These are phyloP conservation scores for Odontothrips loti DNA, from an alignment of 2,888 invertebrate genomes.

Conservation along the genomic window DNA sequence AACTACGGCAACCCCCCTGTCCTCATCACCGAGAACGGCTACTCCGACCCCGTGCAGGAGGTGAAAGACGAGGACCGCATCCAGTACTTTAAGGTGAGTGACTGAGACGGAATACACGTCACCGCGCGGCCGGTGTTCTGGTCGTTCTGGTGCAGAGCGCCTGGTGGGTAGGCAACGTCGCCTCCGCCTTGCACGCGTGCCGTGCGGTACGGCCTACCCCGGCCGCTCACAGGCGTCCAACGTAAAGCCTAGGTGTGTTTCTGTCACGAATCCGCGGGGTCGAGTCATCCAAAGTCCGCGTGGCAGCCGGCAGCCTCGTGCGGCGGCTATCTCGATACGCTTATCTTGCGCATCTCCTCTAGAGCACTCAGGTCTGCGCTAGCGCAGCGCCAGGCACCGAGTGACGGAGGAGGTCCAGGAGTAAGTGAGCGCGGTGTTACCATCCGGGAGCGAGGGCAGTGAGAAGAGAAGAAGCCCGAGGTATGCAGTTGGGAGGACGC, in stretches of 20 bases:
- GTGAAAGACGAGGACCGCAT: constrained; percentile 34
- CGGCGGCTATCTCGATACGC: not conserved
- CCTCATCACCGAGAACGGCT: constrained; percentile 50
- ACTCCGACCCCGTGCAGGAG: constrained; percentile 32
- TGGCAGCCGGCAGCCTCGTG: not conserved
- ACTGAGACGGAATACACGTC: too few species aligned
- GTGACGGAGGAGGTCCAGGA: too few species aligned
- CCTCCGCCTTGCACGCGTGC: not conserved
- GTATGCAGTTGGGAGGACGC: too few species aligned
- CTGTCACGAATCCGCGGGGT: not conserved
- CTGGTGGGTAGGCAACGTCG: not conserved
- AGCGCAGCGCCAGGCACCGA: too few species aligned
- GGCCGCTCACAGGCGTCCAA: not conserved
- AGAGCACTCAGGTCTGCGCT: too few species aligned
- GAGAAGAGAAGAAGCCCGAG: too few species aligned
- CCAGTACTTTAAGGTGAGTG: constrained; percentile 35
- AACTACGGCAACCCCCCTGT: constrained; percentile 47
- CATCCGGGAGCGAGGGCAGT: too few species aligned
- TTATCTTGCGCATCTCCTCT: not conserved
- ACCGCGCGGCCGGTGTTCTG: too few species aligned
- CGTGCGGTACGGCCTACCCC: not conserved
- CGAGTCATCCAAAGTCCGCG: not conserved
- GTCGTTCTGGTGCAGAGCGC: not conserved
- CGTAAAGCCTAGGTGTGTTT: not conserved
- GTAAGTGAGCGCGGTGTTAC: too few species aligned